Evolutionary conservation across 1,140 invertebrate genomes (phyloP).

Genomic region (Bombus terrestris): DNA sequence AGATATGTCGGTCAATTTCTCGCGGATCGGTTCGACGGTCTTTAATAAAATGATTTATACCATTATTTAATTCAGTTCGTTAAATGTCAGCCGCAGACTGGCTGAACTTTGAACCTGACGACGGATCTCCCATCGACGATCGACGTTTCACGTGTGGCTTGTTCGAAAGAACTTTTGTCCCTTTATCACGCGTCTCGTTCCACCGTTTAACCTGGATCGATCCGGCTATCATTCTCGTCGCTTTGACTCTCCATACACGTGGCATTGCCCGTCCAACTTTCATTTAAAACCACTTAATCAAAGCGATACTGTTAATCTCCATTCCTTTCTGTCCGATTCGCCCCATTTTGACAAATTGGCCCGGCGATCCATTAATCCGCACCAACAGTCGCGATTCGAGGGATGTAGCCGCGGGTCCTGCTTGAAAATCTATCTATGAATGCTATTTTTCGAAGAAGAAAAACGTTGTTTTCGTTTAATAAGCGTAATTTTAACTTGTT

Average conservation of each 20-base stretch:
- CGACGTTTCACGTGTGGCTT: constrained; percentile 26
- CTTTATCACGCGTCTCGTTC: background rate
- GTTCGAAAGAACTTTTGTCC: background rate
- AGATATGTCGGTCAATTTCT: constrained; percentile 39
- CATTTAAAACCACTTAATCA: constrained; percentile 51
- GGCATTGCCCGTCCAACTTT: background rate
- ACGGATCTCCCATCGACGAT: background rate
- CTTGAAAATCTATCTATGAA: background rate
- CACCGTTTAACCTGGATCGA: constrained; percentile 5
- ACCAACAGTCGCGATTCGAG: background rate
- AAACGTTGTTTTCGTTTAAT: background rate
- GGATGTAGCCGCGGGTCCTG: background rate
- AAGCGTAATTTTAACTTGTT: background rate
- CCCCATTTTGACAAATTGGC: constrained; percentile 37
- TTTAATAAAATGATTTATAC: constrained; percentile 59
- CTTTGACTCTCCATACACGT: background rate
- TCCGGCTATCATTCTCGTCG: constrained; percentile 18
- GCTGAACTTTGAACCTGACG: constrained; percentile 31
- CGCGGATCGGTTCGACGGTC: constrained; percentile 10
- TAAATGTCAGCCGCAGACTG: constrained; percentile 28
- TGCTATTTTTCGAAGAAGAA: background rate
- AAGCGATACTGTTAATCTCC: constrained; percentile 13
- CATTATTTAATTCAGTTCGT: constrained; percentile 55
- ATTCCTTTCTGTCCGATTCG: background rate
- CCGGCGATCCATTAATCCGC: constrained; percentile 12